These are phyloP conservation scores for Hydractinia symbiolongicarpus DNA, from an alignment of 30 jellyfish, hydroid and myxozoan genomes.

Conservation along the genomic window DNA sequence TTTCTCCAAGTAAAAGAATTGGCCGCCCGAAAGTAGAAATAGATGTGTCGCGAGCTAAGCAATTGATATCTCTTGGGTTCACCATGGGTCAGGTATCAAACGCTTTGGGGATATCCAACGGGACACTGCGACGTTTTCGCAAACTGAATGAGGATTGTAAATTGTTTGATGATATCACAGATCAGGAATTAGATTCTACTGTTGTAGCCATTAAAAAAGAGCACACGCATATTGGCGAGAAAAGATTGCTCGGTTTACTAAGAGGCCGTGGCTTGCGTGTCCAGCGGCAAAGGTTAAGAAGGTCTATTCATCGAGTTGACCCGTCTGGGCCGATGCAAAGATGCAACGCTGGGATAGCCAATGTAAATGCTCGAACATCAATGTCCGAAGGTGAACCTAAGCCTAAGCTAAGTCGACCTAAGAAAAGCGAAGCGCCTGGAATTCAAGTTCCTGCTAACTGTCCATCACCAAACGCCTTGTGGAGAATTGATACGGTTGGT, in stretches of 20 bases:
- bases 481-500: slow-evolving; percentile 22
- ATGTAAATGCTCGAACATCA: slow-evolving; percentile 38
- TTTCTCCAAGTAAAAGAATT: slow-evolving; percentile 11
- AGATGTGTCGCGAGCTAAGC: slow-evolving; percentile 36
- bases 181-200: slow-evolving; percentile 28
- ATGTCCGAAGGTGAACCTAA: slow-evolving; percentile 14
- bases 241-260: slow-evolving; percentile 31
- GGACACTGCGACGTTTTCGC: slow-evolving; percentile 39
- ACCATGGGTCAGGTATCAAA: slow-evolving; percentile 38
- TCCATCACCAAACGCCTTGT: slow-evolving; percentile 31
- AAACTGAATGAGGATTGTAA: slow-evolving; percentile 5
- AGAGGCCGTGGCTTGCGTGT: slow-evolving; percentile 34
- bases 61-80: slow-evolving; percentile 33
- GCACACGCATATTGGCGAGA: slow-evolving; percentile 34
- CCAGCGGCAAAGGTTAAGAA: slow-evolving; percentile 28
- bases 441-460: slow-evolving; percentile 42
- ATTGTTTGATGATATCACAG: slow-evolving; percentile 17
- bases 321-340: slow-evolving; percentile 36
- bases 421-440: slow-evolving; percentile 18
- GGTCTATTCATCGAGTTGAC: slow-evolving; percentile 42
- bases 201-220: slow-evolving; percentile 25
- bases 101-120: slow-evolving; percentile 43
- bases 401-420: slow-evolving; percentile 18
- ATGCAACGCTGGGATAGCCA: slow-evolving; percentile 31
- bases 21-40: slow-evolving; percentile 30